Evolutionary conservation across 2,888 invertebrate species (phyloP).

Genomic region (Drosophila borborema): DNA sequence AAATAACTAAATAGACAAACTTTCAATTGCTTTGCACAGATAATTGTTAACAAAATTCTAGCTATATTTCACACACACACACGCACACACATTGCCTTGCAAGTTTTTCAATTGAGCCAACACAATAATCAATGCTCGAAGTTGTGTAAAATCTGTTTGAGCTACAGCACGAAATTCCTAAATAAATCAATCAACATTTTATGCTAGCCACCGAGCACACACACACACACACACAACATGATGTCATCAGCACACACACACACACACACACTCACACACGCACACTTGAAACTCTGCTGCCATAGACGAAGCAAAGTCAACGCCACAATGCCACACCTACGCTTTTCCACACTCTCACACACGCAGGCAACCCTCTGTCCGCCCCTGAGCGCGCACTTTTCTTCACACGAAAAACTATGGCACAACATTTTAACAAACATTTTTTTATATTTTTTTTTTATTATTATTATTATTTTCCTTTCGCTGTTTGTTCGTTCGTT

Average conservation of each 20-base stretch:
- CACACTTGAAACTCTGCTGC: slow-evolving; percentile 43
- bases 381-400: slow-evolving; percentile 1
- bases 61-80: background rate
- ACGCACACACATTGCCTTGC: background rate
- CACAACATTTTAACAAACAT: slow-evolving; percentile 32
- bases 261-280: slow-evolving; percentile 11
- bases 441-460: slow-evolving; percentile 2
- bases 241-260: slow-evolving; percentile 7
- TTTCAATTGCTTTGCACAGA: background rate
- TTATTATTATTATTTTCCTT: slow-evolving; percentile 15
- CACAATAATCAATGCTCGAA: slow-evolving; percentile 15
- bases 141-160: slow-evolving; percentile 18
- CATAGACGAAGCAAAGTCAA: too few relatives aligned
- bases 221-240: slow-evolving; percentile 12
- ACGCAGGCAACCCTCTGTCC: background rate
- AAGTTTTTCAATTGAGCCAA: slow-evolving; percentile 6
- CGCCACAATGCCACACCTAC: slow-evolving; percentile 6
- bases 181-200: slow-evolving; percentile 33
- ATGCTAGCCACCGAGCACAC: slow-evolving; percentile 5
- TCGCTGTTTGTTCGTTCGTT: background rate
- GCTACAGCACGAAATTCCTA: slow-evolving; percentile 14
- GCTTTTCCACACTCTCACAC: background rate
- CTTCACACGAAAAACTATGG: slow-evolving; percentile 27
- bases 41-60: slow-evolving; percentile 3
- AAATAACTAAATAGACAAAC: background rate